Evolutionary conservation across 2,113 vertebrate species (phyloP).

Genomic region (Geothlypis trichas): DNA sequence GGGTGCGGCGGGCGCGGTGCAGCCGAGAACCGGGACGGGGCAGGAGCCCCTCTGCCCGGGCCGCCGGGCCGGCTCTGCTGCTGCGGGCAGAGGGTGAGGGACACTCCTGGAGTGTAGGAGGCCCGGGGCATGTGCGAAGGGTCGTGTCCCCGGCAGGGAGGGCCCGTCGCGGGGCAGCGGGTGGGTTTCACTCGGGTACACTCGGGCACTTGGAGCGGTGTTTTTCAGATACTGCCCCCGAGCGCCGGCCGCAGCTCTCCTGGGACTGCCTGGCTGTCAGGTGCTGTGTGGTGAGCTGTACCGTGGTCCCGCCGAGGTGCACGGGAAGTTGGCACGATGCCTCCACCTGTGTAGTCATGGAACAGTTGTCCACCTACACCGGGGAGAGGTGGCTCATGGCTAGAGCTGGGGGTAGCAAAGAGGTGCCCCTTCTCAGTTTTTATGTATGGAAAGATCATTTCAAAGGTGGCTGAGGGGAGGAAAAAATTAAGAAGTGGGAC

Average conservation of each 20-base stretch:
- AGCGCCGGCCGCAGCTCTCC: neutral
- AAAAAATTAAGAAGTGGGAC: neutral
- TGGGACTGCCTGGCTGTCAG: neutral
- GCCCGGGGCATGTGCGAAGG: too few relatives aligned
- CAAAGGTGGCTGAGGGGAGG: neutral
- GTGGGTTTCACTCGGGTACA: neutral
- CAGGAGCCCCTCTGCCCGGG: neutral
- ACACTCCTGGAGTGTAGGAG: too few relatives aligned
- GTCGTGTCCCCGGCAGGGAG: too few relatives aligned
- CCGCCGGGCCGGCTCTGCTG: neutral
- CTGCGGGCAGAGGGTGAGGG: neutral
- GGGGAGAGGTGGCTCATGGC: neutral
- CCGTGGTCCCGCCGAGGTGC: neutral
- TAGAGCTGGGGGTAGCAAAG: neutral
- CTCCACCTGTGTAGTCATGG: neutral
- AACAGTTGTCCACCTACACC: neutral
- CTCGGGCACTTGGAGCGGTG: fast-evolving
- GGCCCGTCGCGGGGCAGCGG: neutral
- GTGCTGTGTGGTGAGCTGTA: neutral
- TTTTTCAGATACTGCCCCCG: neutral
- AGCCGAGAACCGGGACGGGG: neutral
- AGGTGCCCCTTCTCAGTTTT: neutral
- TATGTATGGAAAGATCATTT: neutral
- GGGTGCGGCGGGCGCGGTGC: neutral
- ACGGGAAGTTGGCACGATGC: neutral